These are phyloP conservation scores for Theocolax elegans DNA, from an alignment of 1,140 invertebrate species.

Conservation along the genomic window DNA sequence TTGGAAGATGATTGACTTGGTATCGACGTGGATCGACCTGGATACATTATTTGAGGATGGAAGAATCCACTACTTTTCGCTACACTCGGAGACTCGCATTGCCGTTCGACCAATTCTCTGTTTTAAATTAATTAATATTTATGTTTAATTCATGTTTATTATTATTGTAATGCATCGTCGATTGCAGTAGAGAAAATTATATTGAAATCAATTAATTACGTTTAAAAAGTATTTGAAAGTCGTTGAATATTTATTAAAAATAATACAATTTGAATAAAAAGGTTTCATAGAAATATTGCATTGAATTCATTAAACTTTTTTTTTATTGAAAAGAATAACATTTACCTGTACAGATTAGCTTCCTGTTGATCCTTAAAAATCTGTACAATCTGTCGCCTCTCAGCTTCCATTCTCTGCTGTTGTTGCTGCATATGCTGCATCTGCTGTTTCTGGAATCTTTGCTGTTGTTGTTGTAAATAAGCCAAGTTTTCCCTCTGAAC, in stretches of 20 bases:
- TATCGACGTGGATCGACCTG: conserved; percentile 51
- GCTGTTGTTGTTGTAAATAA: conserved; percentile 60
- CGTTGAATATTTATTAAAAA: neutral
- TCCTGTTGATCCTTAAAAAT: conserved; percentile 37
- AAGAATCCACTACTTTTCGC: conserved; percentile 26
- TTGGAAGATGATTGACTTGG: conserved; percentile 53
- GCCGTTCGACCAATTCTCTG: conserved; percentile 30
- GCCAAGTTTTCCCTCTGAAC: conserved; percentile 55
- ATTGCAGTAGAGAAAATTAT: too few species aligned
- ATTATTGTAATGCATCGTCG: too few species aligned
- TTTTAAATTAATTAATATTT: neutral
- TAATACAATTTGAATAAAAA: too few species aligned
- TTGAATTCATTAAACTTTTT: neutral
- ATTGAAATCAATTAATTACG: neutral
- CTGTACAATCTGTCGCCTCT: conserved; percentile 49
- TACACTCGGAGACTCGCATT: conserved; percentile 38
- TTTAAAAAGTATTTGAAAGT: neutral
- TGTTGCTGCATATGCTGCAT: conserved; percentile 62
- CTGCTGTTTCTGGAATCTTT: conserved; percentile 59
- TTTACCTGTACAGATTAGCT: conserved; percentile 28
- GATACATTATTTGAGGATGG: conserved; percentile 31
- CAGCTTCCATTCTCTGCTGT: conserved; percentile 51
- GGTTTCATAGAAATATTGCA: neutral
- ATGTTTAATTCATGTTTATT: too few species aligned
- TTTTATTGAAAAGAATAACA: neutral